phyloP scores from a whole-genome alignment of 2,113 vertebrate species.

The Steatornis caripensis region DNA sequence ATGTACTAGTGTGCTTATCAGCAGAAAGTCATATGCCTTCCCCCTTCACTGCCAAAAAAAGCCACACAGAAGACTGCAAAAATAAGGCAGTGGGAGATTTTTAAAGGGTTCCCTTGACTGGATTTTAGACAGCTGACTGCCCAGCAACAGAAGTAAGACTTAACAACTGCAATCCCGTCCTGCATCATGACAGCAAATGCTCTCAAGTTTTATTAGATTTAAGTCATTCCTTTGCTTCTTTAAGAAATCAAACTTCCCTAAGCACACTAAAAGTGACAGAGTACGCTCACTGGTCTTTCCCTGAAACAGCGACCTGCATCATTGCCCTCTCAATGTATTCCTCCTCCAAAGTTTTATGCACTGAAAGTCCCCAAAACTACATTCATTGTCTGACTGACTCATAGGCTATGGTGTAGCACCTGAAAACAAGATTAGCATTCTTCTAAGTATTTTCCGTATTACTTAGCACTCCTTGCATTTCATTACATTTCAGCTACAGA shows the following conservation, averaged over 20 bases:
- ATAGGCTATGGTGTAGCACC: not conserved
- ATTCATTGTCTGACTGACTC: not conserved
- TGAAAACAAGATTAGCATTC: not conserved
- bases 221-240: conserved; percentile 31
- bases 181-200: conserved; percentile 18
- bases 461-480: not conserved
- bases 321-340: not conserved
- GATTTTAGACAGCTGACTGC: conserved; percentile 18
- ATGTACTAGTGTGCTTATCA: conserved; percentile 36
- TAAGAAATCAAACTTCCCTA: not conserved
- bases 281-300: not conserved
- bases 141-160: conserved; percentile 13
- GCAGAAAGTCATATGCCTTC: conserved; percentile 55
- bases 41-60: conserved; percentile 15
- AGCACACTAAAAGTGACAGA: conserved; percentile 1
- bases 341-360: not conserved
- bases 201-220: conserved; percentile 31
- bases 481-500: not conserved
- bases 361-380: not conserved
- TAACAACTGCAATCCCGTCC: conserved; percentile 22
- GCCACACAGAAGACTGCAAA: conserved; percentile 19
- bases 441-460: not conserved
- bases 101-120: not conserved
- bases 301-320: not conserved
- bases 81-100: not conserved